Evolutionary conservation across 2,888 invertebrate species (phyloP).

Genomic region (Patella caerulea): DNA sequence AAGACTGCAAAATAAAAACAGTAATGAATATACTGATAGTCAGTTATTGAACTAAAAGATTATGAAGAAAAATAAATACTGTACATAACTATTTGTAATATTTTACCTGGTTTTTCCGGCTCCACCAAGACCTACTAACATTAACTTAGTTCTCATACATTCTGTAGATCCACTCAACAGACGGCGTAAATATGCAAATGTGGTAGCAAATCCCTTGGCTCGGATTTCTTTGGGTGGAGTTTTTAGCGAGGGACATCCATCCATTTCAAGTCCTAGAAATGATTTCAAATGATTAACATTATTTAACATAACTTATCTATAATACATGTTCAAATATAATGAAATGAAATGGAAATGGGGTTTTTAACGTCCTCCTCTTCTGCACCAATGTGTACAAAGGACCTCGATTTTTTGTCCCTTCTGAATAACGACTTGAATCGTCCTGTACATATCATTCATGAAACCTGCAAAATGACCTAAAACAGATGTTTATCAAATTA

Average conservation of each 20-base stretch:
- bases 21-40: too few relatives aligned
- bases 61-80: too few relatives aligned
- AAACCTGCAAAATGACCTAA: too few relatives aligned
- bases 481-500: too few relatives aligned
- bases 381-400: too few relatives aligned
- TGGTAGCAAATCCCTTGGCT: conserved; percentile 61
- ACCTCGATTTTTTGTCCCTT: too few relatives aligned
- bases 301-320: neutral
- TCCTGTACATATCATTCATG: too few relatives aligned
- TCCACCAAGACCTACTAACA: conserved; percentile 70
- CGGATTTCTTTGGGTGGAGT: conserved; percentile 70
- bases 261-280: conserved; percentile 55
- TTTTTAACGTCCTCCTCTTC: too few relatives aligned
- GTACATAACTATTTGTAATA: too few relatives aligned
- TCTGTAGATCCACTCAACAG: conserved; percentile 64
- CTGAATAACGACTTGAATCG: too few relatives aligned
- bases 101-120: conserved; percentile 68
- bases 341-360: too few relatives aligned
- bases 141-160: conserved; percentile 68
- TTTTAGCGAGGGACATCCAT: conserved; percentile 62
- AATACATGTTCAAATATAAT: too few relatives aligned
- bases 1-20: conserved; percentile 47
- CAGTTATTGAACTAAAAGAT: neutral
- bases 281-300: neutral
- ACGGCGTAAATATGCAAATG: conserved; percentile 66